These are phyloP conservation scores for Hirudinaria manillensis DNA, from an alignment of 2,888 invertebrate species.

Conservation along the genomic window DNA sequence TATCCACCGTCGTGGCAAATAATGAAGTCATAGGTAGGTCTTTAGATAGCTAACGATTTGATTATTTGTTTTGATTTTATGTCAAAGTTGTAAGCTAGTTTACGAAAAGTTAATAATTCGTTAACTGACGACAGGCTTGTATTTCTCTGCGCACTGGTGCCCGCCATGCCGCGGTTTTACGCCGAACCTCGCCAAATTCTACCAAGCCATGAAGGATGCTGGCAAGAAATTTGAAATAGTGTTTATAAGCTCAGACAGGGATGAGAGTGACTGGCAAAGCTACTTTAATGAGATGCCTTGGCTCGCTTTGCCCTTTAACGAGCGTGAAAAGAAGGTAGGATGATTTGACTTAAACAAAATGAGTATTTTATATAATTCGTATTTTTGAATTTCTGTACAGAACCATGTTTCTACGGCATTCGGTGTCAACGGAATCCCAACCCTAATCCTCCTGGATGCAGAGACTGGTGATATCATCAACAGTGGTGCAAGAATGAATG, in stretches of 20 bases:
- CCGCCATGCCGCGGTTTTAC: conserved; percentile 80
- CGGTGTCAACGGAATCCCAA: conserved; percentile 60
- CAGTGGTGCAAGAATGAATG: conserved; percentile 69
- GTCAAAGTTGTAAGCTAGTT: not conserved
- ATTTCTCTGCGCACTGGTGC: conserved; percentile 55
- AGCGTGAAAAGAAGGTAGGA: conserved; percentile 43
- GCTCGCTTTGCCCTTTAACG: conserved; percentile 66
- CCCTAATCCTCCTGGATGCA: conserved; percentile 69
- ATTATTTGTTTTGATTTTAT: not conserved
- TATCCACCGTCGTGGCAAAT: not conserved
- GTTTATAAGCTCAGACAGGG: conserved; percentile 77
- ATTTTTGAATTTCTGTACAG: conserved; percentile 1
- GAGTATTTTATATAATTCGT: not conserved
- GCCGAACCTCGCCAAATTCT: conserved; percentile 69
- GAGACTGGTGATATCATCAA: conserved; percentile 67
- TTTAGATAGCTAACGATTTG: not conserved
- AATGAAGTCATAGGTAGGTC: conserved; percentile 26
- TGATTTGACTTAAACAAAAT: not conserved
- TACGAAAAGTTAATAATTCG: not conserved
- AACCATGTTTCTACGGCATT: conserved; percentile 23
- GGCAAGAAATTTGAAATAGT: conserved; percentile 71
- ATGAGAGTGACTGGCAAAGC: conserved; percentile 70
- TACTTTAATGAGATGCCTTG: conserved; percentile 72
- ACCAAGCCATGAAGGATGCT: conserved; percentile 65
- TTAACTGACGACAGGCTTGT: conserved; percentile 30